Percentiles rank a stretch among this genome's conserved stretches.
Conservation (phyloP, 2,888 invertebrate species). For the Alentia gelatinosa region DNA sequence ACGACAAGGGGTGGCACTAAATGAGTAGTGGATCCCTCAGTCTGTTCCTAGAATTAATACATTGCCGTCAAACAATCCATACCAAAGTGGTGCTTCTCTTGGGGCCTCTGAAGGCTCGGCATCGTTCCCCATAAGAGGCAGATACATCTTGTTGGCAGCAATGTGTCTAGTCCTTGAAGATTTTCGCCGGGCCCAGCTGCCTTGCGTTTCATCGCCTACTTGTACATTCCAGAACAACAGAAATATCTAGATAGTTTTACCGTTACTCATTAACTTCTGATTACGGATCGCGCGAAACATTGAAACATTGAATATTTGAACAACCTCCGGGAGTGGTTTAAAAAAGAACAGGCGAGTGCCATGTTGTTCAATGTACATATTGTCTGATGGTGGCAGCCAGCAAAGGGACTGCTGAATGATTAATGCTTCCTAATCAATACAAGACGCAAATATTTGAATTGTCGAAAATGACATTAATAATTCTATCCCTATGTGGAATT, state of each 20-base stretch:
- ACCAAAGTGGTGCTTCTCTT: background rate
- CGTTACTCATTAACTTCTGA: background rate
- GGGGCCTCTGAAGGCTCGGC: background rate
- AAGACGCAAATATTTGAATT: background rate
- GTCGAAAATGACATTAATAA: background rate
- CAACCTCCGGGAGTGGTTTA: background rate
- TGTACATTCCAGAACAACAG: background rate
- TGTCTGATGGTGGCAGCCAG: background rate
- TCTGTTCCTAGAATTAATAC: constrained; percentile 31
- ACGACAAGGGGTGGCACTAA: background rate
- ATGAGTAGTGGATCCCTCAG: background rate
- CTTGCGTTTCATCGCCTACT: background rate
- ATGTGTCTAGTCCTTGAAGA: background rate
- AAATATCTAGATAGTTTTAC: background rate
- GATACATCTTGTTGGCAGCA: background rate
- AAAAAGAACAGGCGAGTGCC: background rate
- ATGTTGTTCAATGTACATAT: background rate
- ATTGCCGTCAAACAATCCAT: constrained; percentile 40
- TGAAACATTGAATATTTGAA: constrained; percentile 9
- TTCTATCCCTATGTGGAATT: background rate
- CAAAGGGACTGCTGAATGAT: background rate
- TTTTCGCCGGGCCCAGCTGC: background rate
- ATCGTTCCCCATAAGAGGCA: background rate
- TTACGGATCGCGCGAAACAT: background rate
- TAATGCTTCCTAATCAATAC: background rate